Percentiles rank a stretch among this genome's conserved stretches.
Evolutionary conservation across 2,888 invertebrate genomes (phyloP).

Genomic region (Limnephilus marmoratus): DNA sequence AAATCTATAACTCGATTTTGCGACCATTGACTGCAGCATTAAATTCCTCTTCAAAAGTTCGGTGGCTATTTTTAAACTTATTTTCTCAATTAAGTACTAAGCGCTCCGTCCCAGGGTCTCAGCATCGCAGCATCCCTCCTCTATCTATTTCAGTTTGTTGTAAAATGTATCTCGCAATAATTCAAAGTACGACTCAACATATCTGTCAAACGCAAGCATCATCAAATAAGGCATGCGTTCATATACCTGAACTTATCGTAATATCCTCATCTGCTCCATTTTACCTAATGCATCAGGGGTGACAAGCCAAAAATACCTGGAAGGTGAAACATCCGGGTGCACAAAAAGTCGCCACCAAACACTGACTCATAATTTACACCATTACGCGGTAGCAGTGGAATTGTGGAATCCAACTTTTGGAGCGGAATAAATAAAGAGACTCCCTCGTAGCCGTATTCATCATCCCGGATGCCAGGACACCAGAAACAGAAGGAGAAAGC

Average conservation of each 20-base stretch:
- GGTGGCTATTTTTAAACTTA: not conserved
- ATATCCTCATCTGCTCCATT: slow-evolving; percentile 52
- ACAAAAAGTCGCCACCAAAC: slow-evolving; percentile 51
- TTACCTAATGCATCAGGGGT: slow-evolving; percentile 55
- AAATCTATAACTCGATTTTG: not conserved
- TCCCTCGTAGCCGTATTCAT: slow-evolving; percentile 26
- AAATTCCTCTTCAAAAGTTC: not conserved
- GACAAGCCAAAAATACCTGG: slow-evolving; percentile 7
- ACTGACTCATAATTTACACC: slow-evolving; percentile 59
- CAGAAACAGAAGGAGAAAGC: slow-evolving; percentile 19
- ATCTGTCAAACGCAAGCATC: not conserved
- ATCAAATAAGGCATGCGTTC: not conserved
- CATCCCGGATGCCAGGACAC: slow-evolving; percentile 26
- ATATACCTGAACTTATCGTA: not conserved
- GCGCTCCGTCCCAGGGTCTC: not conserved
- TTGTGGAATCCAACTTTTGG: slow-evolving; percentile 40
- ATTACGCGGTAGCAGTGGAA: slow-evolving; percentile 22
- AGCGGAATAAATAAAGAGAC: slow-evolving; percentile 53
- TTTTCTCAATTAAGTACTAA: not conserved
- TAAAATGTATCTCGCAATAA: not conserved
- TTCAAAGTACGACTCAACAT: not conserved
- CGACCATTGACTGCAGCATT: not conserved
- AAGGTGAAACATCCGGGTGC: not conserved
- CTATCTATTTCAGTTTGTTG: not conserved
- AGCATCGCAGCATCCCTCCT: not conserved